Evolutionary conservation across 1,140 invertebrate genomes (phyloP), one percentile per base, ranked within the genome.

Genomic region (Ceratina japonica): DNA sequence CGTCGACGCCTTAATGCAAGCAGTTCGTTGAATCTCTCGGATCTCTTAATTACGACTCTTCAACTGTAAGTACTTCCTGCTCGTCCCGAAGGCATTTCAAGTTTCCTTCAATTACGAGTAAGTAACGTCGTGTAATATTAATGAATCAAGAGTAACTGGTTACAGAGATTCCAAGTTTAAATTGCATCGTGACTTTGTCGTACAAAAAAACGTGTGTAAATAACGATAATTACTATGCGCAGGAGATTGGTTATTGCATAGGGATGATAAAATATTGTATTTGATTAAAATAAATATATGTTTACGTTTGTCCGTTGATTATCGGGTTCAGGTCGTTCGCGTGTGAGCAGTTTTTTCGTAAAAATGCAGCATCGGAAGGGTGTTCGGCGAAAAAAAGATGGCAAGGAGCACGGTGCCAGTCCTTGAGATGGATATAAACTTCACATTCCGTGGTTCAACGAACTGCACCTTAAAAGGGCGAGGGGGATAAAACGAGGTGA

Each of bases 401-500:
- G 73, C 59, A 66, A 58, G 20, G 61, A 51, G 37, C 10, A 54
- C 44, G 16, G 27, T 44, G 16, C 44, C 71, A 66, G 63, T 77
- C 82, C 82, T 84, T 77, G 74, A 71, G 71, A 72, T 75, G 68
- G 54, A 72, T 72, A 58, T 75, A 80, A 81, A 64, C 62, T 78
- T 84, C 18, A 49, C 82, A 65, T 69, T 75, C 58, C 51, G 10
- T 71, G 63, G 82, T 80, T 85, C 83, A 77, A 68, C 58, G 84
- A 84, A 84, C 82, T 70, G 62, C 58, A 8, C 75, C 49, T 54
- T 63, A 82, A 84, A 69, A 62, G 77, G 76, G 70, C 18, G 37
- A 68, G 70, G 76, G n/a, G 58, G 73, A 85, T 58, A 69, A 75
- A 75, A 72, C 72, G 24, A 66, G 83, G 64, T 52, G 16, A 54